Evolutionary conservation across 2,888 invertebrate species (phyloP).

Genomic region (Noctua pronuba): DNA sequence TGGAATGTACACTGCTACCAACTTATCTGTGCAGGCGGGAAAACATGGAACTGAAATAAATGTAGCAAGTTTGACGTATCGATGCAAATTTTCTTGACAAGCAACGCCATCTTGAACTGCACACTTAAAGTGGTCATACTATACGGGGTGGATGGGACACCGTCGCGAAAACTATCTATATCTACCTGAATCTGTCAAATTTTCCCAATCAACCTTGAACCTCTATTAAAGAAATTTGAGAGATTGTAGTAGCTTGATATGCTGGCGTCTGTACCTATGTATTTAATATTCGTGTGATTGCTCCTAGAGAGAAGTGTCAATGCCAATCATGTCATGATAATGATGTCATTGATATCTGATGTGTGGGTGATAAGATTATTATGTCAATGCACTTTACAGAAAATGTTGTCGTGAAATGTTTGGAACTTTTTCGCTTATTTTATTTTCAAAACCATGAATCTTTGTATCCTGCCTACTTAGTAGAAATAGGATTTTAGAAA

Average conservation of each 20-base stretch:
- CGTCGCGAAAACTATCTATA: too few relatives aligned
- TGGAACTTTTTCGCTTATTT: background rate
- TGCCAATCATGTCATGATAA: slow-evolving; percentile 34
- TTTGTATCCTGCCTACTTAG: background rate
- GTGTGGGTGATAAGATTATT: slow-evolving; percentile 20
- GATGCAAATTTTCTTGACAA: too few relatives aligned
- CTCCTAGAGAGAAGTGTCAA: slow-evolving; percentile 22
- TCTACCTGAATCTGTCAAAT: too few relatives aligned
- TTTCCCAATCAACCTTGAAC: too few relatives aligned
- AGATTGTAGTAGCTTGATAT: too few relatives aligned
- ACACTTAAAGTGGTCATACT: too few relatives aligned
- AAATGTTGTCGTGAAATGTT: background rate
- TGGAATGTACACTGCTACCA: background rate
- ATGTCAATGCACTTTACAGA: slow-evolving; percentile 29
- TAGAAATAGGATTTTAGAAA: background rate
- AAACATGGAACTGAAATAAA: too few relatives aligned
- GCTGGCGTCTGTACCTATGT: background rate
- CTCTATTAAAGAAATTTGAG: too few relatives aligned
- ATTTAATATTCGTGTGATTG: slow-evolving; percentile 7
- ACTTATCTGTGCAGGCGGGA: too few relatives aligned
- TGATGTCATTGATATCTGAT: slow-evolving; percentile 25
- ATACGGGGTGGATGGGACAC: too few relatives aligned
- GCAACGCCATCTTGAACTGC: too few relatives aligned
- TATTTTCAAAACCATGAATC: background rate
- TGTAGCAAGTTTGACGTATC: too few relatives aligned